These are phyloP conservation scores for Anticlea derivata DNA, from an alignment of 2,888 invertebrate genomes.

Conservation along the genomic window DNA sequence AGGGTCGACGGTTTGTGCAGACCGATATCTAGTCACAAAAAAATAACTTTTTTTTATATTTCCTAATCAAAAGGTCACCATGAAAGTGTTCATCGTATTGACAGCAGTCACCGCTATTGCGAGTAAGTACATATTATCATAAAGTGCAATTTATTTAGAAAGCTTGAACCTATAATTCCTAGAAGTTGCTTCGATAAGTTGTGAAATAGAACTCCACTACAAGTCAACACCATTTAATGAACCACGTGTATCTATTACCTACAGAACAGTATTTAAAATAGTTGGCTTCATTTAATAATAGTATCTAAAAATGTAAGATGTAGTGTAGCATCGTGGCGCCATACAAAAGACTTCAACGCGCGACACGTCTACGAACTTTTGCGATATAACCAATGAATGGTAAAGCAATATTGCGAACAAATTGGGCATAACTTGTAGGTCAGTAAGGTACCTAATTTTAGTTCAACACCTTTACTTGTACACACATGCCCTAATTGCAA, in stretches of 20 bases:
- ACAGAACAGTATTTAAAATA: too few species aligned
- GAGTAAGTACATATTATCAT: slow-evolving; percentile 64
- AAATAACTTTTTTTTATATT: slow-evolving; percentile 52
- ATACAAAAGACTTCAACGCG: slow-evolving; percentile 61
- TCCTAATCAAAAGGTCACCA: slow-evolving; percentile 70
- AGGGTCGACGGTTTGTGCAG: slow-evolving; percentile 74
- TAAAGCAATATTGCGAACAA: too few species aligned
- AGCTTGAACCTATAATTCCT: neutral
- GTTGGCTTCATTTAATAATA: too few species aligned
- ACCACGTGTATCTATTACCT: neutral
- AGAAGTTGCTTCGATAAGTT: neutral
- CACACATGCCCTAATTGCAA: slow-evolving; percentile 16
- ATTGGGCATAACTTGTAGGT: too few species aligned
- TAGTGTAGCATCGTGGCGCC: slow-evolving; percentile 1
- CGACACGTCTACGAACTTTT: slow-evolving; percentile 11
- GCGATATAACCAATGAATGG: too few species aligned
- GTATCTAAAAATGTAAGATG: too few species aligned
- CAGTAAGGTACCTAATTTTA: too few species aligned
- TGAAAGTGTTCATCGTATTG: slow-evolving; percentile 81
- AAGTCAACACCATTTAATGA: neutral
- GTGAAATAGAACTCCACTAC: neutral
- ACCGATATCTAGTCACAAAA: slow-evolving; percentile 78
- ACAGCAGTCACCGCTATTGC: slow-evolving; percentile 74
- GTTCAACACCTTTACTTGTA: neutral
- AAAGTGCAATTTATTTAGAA: neutral